Conservation (phyloP, 2,888 invertebrate species). For the Agrotis clavis region DNA sequence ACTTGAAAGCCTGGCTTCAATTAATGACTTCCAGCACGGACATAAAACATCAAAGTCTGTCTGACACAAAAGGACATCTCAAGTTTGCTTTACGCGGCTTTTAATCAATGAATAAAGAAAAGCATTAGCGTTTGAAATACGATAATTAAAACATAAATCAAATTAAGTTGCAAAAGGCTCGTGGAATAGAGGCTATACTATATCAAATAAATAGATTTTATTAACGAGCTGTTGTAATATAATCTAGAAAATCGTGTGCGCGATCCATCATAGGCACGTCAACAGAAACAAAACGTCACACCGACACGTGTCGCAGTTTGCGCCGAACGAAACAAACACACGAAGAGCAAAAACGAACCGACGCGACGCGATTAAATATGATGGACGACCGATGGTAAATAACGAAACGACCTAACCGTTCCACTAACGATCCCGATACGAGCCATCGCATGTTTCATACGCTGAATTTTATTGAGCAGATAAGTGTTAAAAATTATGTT, state of each 20-base stretch:
- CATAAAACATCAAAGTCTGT: conserved; percentile 43
- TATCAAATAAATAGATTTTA: conserved; percentile 45
- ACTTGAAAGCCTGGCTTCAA: conserved; percentile 43
- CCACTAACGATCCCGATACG: conserved; percentile 83
- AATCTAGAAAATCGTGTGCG: conserved; percentile 67
- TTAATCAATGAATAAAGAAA: conserved; percentile 18
- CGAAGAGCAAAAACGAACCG: conserved; percentile 74
- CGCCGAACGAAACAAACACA: conserved; percentile 69
- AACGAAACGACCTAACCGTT: conserved; percentile 81
- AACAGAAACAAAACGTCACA: conserved; percentile 76
- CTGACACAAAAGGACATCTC: conserved; percentile 39
- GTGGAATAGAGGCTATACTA: conserved; percentile 11
- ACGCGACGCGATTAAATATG: conserved; percentile 84
- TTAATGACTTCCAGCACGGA: conserved; percentile 62
- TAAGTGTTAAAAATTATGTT: conserved; percentile 72
- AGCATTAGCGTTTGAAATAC: conserved; percentile 15
- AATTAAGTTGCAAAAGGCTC: conserved; percentile 10
- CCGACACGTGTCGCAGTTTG: conserved; percentile 78
- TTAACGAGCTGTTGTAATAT: conserved; percentile 52
- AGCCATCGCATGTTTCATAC: conserved; percentile 78
- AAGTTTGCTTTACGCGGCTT: conserved; percentile 32
- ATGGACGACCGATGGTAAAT: conserved; percentile 84
- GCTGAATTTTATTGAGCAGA: conserved; percentile 78
- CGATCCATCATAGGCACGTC: conserved; percentile 76
- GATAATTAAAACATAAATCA: conserved; percentile 36